A percentile compares a stretch with the other conserved stretches of the same genome.
Conservation (phyloP, 2,888 invertebrate genomes). For the Pachliopta kotzebuea region DNA sequence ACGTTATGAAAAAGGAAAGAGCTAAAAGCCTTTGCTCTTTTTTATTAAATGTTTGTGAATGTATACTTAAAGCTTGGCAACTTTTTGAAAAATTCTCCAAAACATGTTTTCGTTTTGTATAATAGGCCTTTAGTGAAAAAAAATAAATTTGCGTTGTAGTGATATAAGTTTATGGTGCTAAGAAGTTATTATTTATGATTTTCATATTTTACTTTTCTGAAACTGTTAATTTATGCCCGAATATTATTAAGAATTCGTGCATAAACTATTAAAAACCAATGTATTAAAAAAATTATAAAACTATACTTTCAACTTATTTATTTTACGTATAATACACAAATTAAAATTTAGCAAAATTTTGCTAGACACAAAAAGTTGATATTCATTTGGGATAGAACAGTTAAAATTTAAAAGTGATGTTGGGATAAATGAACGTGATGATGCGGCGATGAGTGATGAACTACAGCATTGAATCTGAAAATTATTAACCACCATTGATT, state of each 20-base stretch:
- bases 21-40: no score
- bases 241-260: no score
- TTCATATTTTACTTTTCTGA: no score
- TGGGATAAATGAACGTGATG: constrained; percentile 72
- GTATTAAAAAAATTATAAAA: not conserved
- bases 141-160: no score
- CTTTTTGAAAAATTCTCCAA: not conserved
- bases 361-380: not conserved
- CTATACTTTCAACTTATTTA: not conserved
- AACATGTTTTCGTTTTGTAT: not conserved
- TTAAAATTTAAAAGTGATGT: constrained; percentile 38
- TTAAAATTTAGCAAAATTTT: not conserved
- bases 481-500: constrained; percentile 30
- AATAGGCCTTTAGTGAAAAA: not conserved
- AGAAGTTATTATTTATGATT: no score
- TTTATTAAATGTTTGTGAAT: not conserved
- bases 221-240: no score
- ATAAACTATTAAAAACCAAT: no score
- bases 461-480: constrained; percentile 82
- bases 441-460: constrained; percentile 76
- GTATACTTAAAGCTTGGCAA: no score
- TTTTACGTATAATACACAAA: not conserved
- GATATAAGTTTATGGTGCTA: no score
- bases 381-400: not conserved
- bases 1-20: no score